Evolutionary conservation across 2,113 vertebrate species (phyloP).

Genomic region (Psilopsiagon aymara): DNA sequence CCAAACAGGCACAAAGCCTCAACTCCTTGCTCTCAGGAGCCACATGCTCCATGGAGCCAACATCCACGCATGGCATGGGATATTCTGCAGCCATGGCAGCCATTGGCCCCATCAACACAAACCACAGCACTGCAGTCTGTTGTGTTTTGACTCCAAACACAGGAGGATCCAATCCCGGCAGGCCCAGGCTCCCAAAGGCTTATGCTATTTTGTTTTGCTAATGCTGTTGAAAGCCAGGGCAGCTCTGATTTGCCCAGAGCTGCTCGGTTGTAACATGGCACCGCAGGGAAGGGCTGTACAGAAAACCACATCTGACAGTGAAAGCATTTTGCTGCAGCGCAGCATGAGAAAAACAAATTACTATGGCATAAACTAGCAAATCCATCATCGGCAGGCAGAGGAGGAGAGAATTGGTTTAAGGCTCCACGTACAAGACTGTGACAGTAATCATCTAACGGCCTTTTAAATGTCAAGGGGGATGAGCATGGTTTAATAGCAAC

Average conservation of each 20-base stretch:
- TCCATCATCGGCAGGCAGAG: constrained; percentile 15
- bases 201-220: neutral
- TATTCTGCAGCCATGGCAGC: neutral
- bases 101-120: accelerated
- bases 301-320: neutral
- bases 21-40: accelerated
- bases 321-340: neutral
- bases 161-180: neutral
- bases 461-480: constrained; percentile 58
- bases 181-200: neutral
- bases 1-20: neutral
- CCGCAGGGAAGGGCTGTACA: neutral
- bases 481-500: constrained; percentile 33
- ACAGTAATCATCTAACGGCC: constrained; percentile 35
- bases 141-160: accelerated
- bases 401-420: constrained; percentile 29
- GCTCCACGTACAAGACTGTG: neutral
- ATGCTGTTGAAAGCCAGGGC: neutral
- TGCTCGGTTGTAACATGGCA: neutral
- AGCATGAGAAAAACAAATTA: constrained; percentile 32
- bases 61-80: accelerated
- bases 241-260: neutral
- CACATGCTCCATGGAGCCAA: accelerated
- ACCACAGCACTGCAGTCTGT: neutral
- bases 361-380: neutral